These are phyloP conservation scores for Xestobium rufovillosum DNA, from an alignment of 2,888 invertebrate genomes.

Conservation along the genomic window DNA sequence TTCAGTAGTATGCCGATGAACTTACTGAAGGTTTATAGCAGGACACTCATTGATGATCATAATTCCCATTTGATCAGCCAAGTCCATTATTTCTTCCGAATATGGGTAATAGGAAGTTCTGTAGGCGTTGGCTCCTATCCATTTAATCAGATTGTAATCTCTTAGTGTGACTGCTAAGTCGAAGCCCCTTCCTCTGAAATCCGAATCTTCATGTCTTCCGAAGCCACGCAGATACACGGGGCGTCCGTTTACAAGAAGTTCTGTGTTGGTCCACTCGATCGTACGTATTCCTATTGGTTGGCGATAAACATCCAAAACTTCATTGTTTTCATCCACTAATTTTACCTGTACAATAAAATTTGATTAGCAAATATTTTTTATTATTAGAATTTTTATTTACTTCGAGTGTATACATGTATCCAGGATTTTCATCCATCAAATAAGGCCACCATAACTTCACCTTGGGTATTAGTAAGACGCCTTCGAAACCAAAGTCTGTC, in stretches of 20 bases:
- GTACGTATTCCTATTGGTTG: constrained; percentile 82
- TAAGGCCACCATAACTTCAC: constrained; percentile 90
- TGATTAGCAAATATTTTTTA: no score
- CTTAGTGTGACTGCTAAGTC: constrained; percentile 80
- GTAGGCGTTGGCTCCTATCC: constrained; percentile 92
- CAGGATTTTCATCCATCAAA: constrained; percentile 72
- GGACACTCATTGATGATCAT: constrained; percentile 94
- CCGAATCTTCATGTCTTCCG: constrained; percentile 91
- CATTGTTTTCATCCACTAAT: no score
- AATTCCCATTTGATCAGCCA: constrained; percentile 86
- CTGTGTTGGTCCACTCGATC: constrained; percentile 67
- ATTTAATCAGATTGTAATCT: constrained; percentile 87
- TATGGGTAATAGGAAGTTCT: constrained; percentile 97
- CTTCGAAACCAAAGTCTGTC: no score
- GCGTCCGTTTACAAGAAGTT: constrained; percentile 70
- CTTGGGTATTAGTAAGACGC: no score
- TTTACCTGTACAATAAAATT: no score
- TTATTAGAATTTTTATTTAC: no score
- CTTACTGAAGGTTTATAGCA: constrained; percentile 80
- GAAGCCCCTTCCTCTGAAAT: constrained; percentile 87
- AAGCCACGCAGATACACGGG: constrained; percentile 88
- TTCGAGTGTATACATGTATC: constrained; percentile 78
- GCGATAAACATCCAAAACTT: constrained; percentile 78
- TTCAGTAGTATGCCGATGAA: constrained; percentile 13
- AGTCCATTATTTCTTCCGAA: constrained; percentile 91